Evolutionary conservation across 2,888 invertebrate genomes (phyloP).

Genomic region (Patella pellucida): DNA sequence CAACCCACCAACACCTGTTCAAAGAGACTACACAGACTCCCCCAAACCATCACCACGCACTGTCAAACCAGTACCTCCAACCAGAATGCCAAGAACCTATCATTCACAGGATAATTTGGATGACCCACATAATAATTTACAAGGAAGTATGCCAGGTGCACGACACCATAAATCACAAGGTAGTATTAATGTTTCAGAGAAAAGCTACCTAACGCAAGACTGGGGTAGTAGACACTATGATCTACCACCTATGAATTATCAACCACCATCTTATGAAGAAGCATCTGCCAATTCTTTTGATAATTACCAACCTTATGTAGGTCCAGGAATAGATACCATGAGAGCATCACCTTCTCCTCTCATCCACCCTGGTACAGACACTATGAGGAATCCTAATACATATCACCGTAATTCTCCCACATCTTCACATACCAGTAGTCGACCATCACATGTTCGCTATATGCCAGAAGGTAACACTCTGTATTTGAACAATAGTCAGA

Average conservation of each 20-base stretch:
- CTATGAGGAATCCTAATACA: not conserved
- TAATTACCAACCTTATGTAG: not conserved
- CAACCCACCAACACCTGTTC: not conserved
- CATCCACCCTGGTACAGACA: not conserved
- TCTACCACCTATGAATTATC: not conserved
- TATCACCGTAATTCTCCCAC: not conserved
- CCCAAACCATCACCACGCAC: conserved; percentile 5
- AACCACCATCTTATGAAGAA: not conserved
- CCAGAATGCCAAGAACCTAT: not conserved
- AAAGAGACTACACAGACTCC: not conserved
- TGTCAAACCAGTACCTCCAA: not conserved
- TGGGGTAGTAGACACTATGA: not conserved
- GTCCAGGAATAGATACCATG: not conserved
- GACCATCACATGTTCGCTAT: not conserved
- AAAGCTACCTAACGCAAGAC: too few relatives aligned
- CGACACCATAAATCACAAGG: conserved; percentile 1
- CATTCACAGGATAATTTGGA: not conserved
- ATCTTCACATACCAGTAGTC: not conserved
- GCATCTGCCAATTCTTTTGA: too few relatives aligned
- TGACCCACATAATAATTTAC: not conserved
- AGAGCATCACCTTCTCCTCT: not conserved
- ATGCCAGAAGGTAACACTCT: conserved; percentile 17
- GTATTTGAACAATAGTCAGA: conserved; percentile 24
- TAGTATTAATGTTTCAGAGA: not conserved
- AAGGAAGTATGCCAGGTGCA: not conserved